These are phyloP conservation scores for Ursus arctos DNA, from an alignment of 2,113 vertebrate genomes.

Conservation along the genomic window DNA sequence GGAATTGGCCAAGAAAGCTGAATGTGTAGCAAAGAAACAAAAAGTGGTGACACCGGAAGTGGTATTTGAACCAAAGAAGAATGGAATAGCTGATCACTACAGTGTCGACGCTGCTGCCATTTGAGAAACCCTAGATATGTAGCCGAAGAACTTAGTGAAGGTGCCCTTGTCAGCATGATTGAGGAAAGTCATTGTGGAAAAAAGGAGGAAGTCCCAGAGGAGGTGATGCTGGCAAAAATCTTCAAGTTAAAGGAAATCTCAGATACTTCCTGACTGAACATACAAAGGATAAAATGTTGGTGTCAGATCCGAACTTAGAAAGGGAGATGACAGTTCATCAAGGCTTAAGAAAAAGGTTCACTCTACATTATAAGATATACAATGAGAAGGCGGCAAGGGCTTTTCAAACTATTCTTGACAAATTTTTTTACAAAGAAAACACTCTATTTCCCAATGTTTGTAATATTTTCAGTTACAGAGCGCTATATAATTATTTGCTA, in stretches of 20 bases:
- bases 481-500: neutral
- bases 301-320: neutral
- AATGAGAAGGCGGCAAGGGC: neutral
- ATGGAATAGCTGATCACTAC: neutral
- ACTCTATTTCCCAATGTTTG: neutral
- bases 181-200: neutral
- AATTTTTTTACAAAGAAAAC: conserved; percentile 26
- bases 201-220: neutral
- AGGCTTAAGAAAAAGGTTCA: neutral
- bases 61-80: neutral
- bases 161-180: neutral
- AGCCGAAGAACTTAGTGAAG: neutral
- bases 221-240: neutral
- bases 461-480: neutral
- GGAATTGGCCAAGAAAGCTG: neutral
- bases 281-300: neutral
- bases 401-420: conserved; percentile 1
- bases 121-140: neutral
- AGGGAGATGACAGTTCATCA: neutral
- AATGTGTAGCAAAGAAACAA: conserved; percentile 2
- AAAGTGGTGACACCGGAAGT: neutral
- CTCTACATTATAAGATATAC: neutral
- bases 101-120: neutral
- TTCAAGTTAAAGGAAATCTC: neutral
- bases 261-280: neutral